phyloP scores from a whole-genome alignment of 2,113 vertebrate species.

The Piprites chloris region DNA sequence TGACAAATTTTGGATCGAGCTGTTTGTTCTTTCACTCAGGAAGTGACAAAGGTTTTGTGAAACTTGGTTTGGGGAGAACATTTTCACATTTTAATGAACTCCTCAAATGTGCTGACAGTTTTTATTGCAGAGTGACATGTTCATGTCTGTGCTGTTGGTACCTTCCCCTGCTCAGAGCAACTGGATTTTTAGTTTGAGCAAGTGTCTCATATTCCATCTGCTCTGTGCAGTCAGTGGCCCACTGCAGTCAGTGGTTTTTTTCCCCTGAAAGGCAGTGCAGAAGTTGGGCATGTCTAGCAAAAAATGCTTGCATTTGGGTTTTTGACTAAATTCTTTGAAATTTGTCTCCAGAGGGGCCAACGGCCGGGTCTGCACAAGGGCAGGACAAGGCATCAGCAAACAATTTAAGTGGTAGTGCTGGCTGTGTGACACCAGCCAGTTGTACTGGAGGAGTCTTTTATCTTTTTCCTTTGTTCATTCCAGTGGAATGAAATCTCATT shows the following conservation, averaged over 20 bases:
- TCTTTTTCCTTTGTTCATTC: not conserved
- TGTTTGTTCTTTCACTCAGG: not conserved
- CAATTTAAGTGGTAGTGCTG: not conserved
- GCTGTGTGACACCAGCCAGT: not conserved
- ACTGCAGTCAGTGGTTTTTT: not conserved
- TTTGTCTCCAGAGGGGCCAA: fast-evolving
- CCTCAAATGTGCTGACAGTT: not conserved
- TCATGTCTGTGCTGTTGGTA: not conserved
- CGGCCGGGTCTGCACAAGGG: not conserved
- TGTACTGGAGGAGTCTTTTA: not conserved
- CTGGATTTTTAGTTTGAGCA: not conserved
- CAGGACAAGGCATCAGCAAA: not conserved
- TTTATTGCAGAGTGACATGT: not conserved
- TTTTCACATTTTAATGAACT: not conserved
- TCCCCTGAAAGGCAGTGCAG: not conserved
- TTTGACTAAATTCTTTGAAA: not conserved
- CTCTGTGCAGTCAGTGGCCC: not conserved
- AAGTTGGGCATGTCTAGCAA: not conserved
- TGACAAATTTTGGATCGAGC: not conserved
- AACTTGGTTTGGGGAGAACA: not conserved
- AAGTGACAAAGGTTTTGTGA: not conserved
- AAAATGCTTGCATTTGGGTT: not conserved
- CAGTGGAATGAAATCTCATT: not conserved
- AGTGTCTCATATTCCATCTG: not conserved
- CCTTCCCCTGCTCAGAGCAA: not conserved